A percentile compares a stretch with the other conserved stretches of the same genome.
These are phyloP conservation scores for Apostichopus japonicus DNA, from an alignment of 35 echinoderm and acorn worm species.

Conservation along the genomic window DNA sequence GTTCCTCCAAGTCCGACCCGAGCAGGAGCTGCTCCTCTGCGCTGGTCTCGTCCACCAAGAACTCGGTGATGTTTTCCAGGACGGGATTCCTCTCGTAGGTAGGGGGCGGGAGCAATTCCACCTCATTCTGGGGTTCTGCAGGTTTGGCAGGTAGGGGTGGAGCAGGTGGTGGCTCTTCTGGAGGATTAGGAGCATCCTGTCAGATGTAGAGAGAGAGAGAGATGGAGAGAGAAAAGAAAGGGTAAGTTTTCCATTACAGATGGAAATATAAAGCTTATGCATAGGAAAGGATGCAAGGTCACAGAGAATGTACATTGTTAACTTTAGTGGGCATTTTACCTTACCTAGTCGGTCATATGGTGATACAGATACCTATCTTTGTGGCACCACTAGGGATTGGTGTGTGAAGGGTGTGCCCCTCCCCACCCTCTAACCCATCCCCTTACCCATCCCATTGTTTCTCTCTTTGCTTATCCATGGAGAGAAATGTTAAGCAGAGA, in stretches of 20 bases:
- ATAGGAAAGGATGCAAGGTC: too few species aligned
- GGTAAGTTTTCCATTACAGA: not conserved
- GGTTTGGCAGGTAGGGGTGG: not conserved
- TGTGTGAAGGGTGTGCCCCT: too few species aligned
- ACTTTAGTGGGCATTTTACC: too few species aligned
- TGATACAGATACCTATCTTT: too few species aligned
- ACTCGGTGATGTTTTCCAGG: conserved; percentile 99
- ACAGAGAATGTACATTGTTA: too few species aligned
- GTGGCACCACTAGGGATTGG: too few species aligned
- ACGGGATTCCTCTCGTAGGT: conserved; percentile 72
- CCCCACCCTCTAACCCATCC: too few species aligned
- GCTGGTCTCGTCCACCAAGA: conserved; percentile 93
- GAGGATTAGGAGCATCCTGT: conserved; percentile 28
- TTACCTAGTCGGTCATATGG: too few species aligned
- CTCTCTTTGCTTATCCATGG: too few species aligned
- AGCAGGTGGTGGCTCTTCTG: not conserved
- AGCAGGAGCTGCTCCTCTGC: conserved; percentile 94
- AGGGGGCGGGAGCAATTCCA: conserved; percentile 55
- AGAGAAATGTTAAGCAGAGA: too few species aligned
- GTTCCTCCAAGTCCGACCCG: conserved; percentile 71
- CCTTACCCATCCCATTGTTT: too few species aligned
- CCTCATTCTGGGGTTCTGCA: not conserved
- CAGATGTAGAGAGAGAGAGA: not conserved
- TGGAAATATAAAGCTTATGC: not conserved
- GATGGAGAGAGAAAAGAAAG: too few species aligned